Conservation (phyloP, 2,113 vertebrate genomes). For the Actenoides hombroni region DNA sequence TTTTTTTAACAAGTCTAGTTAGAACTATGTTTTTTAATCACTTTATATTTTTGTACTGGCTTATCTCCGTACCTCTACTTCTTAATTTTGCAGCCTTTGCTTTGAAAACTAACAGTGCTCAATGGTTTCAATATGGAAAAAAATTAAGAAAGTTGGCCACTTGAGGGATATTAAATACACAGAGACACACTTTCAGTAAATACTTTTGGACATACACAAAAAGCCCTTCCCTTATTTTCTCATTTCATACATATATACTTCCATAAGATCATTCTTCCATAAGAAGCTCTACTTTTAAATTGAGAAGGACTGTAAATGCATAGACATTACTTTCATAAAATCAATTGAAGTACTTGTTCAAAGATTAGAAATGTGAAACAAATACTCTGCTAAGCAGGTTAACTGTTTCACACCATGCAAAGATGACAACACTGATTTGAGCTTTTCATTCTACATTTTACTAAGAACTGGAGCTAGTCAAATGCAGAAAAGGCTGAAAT, state of each 20-base stretch:
- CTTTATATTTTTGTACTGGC: constrained; percentile 76
- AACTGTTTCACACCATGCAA: not conserved
- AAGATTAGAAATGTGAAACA: constrained; percentile 35
- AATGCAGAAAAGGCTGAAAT: constrained; percentile 20
- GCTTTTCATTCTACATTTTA: not conserved
- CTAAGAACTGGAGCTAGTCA: not conserved
- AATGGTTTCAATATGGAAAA: constrained; percentile 41
- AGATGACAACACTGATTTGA: not conserved
- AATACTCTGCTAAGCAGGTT: constrained; percentile 29
- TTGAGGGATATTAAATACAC: not conserved
- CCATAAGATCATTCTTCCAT: not conserved
- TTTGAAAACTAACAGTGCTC: constrained; percentile 66
- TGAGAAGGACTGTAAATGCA: not conserved
- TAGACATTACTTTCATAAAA: not conserved
- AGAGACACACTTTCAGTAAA: not conserved
- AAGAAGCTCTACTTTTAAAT: not conserved
- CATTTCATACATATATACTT: not conserved
- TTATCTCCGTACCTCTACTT: constrained; percentile 53
- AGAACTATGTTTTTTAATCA: constrained; percentile 80
- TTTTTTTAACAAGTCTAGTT: constrained; percentile 78
- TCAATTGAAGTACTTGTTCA: constrained; percentile 24
- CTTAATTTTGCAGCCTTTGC: constrained; percentile 59
- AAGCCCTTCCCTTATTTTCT: not conserved
- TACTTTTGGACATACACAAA: not conserved
- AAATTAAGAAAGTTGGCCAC: constrained; percentile 19